Percentiles rank a stretch among this genome's conserved stretches.
Conservation (phyloP, 2,797 vertebrate species). For the Lindbergichthys nudifrons region DNA sequence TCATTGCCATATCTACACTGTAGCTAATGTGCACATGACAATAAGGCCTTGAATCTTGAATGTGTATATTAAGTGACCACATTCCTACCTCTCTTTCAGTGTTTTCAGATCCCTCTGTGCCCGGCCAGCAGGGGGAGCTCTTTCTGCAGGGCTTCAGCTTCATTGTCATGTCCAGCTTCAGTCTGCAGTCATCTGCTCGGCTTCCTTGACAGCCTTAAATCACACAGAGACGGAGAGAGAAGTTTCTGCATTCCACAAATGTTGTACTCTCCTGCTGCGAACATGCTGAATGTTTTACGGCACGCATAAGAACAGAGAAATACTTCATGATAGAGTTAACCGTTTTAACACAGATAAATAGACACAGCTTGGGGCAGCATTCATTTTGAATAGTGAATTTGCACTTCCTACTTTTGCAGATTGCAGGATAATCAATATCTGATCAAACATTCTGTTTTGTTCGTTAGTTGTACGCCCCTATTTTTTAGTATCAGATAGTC, state of each 20-base stretch:
- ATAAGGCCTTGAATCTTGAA: neutral
- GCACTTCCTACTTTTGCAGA: neutral
- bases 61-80: neutral
- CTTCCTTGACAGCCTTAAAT: conserved; percentile 74
- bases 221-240: conserved; percentile 63
- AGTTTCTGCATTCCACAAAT: conserved; percentile 73
- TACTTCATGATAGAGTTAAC: conserved; percentile 3
- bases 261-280: conserved; percentile 43
- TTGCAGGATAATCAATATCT: neutral
- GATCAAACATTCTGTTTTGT: neutral
- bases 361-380: neutral
- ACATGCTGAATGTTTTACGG: conserved; percentile 55
- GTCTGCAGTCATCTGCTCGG: conserved; percentile 60
- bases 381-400: neutral
- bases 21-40: too few species aligned
- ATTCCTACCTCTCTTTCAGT: conserved; percentile 1
- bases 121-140: conserved; percentile 80
- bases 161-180: conserved; percentile 76
- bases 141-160: conserved; percentile 63
- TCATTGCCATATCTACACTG: too few species aligned
- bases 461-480: neutral
- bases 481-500: neutral
- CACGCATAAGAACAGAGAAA: conserved; percentile 35
- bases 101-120: conserved; percentile 31
- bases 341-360: conserved; percentile 2